Evolutionary conservation across 2,888 invertebrate genomes (phyloP).

Genomic region (Tuta absoluta): DNA sequence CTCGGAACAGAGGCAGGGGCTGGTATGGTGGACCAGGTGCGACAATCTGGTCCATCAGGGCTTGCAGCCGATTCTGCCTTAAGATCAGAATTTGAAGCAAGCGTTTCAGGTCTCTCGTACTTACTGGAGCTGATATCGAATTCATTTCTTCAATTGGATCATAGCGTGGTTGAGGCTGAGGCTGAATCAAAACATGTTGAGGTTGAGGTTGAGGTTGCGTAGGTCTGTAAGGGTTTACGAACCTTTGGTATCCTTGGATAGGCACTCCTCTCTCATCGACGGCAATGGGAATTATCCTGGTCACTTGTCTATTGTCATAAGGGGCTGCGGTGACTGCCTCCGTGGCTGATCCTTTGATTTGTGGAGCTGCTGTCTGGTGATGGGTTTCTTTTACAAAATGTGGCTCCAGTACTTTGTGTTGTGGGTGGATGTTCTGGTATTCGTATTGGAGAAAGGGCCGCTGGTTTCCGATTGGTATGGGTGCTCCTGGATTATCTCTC

Average conservation of each 20-base stretch:
- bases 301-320: conserved; percentile 65
- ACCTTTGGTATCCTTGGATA: conserved; percentile 68
- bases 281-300: conserved; percentile 70
- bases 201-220: conserved; percentile 47
- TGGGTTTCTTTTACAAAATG: conserved; percentile 62
- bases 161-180: conserved; percentile 66
- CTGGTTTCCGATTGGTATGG: conserved; percentile 77
- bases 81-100: conserved; percentile 84
- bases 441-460: conserved; percentile 76
- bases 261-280: conserved; percentile 75
- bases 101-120: conserved; percentile 85
- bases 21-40: conserved; percentile 60
- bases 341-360: conserved; percentile 53
- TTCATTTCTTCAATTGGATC: conserved; percentile 79
- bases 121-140: conserved; percentile 85
- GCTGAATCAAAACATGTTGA: conserved; percentile 48
- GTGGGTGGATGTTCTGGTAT: conserved; percentile 53
- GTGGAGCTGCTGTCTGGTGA: conserved; percentile 41
- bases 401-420: conserved; percentile 72
- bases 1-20: conserved; percentile 54
- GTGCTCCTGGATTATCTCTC: conserved; percentile 73
- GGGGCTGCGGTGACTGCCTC: conserved; percentile 61
- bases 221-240: conserved; percentile 62
- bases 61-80: conserved; percentile 83
- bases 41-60: conserved; percentile 75